These are phyloP conservation scores for Monoplex corrugatus DNA, from an alignment of 2,888 invertebrate genomes.

Conservation along the genomic window DNA sequence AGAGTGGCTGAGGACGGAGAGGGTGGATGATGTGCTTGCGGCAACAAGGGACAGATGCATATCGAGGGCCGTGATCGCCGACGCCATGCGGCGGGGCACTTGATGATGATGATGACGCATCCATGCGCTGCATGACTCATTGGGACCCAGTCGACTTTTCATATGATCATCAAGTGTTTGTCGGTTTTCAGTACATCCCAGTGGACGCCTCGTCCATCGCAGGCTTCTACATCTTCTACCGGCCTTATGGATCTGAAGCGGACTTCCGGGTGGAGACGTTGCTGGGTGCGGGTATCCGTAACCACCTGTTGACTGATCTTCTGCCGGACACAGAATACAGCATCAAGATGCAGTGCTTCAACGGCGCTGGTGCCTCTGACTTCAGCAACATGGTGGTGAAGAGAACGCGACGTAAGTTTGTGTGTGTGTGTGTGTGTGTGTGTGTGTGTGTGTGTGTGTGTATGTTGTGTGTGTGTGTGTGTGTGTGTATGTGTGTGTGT, in stretches of 20 bases:
- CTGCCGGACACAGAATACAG: conserved; percentile 92
- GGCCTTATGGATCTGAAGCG: conserved; percentile 89
- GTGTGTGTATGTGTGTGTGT: background rate
- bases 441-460: background rate
- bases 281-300: conserved; percentile 87
- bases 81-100: too few species aligned
- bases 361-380: conserved; percentile 91
- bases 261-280: conserved; percentile 92
- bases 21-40: too few species aligned
- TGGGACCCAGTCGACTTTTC: too few species aligned
- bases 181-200: conserved; percentile 16
- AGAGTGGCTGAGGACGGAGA: too few species aligned
- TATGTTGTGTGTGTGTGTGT: background rate
- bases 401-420: conserved; percentile 83
- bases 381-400: conserved; percentile 89
- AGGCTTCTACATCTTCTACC: conserved; percentile 95
- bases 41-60: too few species aligned
- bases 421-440: background rate
- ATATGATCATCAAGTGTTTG: too few species aligned
- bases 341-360: conserved; percentile 94
- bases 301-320: conserved; percentile 89
- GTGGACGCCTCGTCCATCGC: conserved; percentile 84
- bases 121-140: too few species aligned
- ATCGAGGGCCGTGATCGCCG: too few species aligned
- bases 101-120: too few species aligned